Conservation (phyloP, 2,797 vertebrate genomes). For the Lacerta bilineata region DNA sequence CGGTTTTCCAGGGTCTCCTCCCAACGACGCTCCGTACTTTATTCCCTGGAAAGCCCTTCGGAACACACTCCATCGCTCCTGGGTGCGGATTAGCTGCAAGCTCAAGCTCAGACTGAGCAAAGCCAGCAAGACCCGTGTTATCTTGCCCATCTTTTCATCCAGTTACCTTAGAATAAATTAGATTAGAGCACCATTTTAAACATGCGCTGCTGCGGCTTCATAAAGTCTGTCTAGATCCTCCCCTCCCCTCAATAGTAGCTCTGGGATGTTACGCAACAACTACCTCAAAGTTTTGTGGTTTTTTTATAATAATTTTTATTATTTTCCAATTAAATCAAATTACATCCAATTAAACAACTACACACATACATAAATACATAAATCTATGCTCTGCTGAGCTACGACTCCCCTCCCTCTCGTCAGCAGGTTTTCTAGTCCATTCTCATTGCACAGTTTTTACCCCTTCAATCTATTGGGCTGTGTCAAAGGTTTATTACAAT, state of each 20-base stretch:
- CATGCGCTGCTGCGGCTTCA: slow-evolving; percentile 22
- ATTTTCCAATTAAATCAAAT: too few species aligned
- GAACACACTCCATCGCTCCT: slow-evolving; percentile 52
- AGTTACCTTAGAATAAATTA: slow-evolving; percentile 34
- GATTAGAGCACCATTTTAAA: slow-evolving; percentile 40
- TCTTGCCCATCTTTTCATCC: slow-evolving; percentile 59
- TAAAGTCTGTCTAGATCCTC: too few species aligned
- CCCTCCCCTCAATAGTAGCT: background rate
- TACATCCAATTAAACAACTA: too few species aligned
- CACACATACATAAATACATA: too few species aligned
- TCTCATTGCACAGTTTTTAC: too few species aligned
- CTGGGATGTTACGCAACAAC: slow-evolving; percentile 42
- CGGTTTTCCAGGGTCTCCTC: slow-evolving; percentile 81
- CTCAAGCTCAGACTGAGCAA: slow-evolving; percentile 34
- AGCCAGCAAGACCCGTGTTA: slow-evolving; percentile 32
- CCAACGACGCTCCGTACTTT: slow-evolving; percentile 45
- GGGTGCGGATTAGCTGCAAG: slow-evolving; percentile 46
- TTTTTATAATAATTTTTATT: too few species aligned
- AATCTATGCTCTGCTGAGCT: too few species aligned
- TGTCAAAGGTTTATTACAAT: too few species aligned
- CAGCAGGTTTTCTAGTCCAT: too few species aligned
- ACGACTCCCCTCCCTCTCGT: too few species aligned
- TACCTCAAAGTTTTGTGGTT: slow-evolving; percentile 42
- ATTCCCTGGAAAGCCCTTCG: slow-evolving; percentile 51
- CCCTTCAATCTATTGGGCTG: too few species aligned